Base-by-base conservation (phyloP, 2,888 invertebrate species). In the Halictus quadricinctus region DNA sequence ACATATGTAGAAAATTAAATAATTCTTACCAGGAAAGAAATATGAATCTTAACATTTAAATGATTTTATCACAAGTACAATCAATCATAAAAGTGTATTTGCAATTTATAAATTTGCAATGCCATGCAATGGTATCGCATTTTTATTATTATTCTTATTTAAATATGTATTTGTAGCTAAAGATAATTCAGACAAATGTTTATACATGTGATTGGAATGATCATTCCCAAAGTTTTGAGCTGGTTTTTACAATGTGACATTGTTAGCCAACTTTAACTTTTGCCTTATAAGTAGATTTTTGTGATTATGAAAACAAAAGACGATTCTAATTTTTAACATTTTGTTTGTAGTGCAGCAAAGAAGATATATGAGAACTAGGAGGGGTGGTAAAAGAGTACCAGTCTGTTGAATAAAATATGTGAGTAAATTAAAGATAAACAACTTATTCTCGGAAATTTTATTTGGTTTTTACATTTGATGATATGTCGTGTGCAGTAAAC, bases 331-430 rank as follows among this genome's bases (percentile, higher is more conserved):
- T 13, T 21, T 5, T 2, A 18, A 41, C 7, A 41, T 50, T 70
- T 81, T 75, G 12, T 50, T 80, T 86, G 3, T 36, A 88, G 89
- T 50, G 41, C 78, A 85, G 3, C 76, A 74, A 46, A 80, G 82
- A 74, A 73, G 75, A 69, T 75, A 54, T 79, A 72, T 70, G 72
- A 87, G 77, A 86, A 84, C 54, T 46, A 87, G 81, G 78, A 87
- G 77, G 87, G 84, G 79, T 36, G 76, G 79, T 79, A 75, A 81
- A 50, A 60, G 78, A 81, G 77, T 82, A 64, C 43, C 77, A 74
- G 69, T 78, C 36, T 89, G 79, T 84, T 91, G 90, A 92, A 75
- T 88, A 73, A 76, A 58, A 66, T 64, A 91, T 90, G 91, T 88
- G 89, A 86, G 85, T 83, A 69, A 86, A 87, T 76, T 73, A 81